Conservation (phyloP, 2,888 invertebrate genomes). For the Aspidiotus destructor region DNA sequence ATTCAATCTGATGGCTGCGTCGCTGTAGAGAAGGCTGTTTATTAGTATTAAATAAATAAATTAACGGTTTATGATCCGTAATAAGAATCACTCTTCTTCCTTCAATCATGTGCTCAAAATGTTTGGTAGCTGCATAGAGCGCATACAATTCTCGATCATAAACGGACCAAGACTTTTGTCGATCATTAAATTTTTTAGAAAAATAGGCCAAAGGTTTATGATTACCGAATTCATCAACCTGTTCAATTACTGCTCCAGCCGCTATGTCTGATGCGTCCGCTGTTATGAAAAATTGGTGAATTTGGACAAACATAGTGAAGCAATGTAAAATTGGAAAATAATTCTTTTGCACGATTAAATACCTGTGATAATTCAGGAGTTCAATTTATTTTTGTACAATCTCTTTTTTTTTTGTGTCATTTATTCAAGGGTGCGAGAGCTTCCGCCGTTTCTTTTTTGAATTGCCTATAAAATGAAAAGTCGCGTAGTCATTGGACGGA, state of each 20-base stretch:
- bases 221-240: conserved; percentile 35
- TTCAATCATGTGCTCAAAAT: conserved; percentile 32
- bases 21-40: not conserved
- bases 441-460: too few species aligned
- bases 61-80: conserved; percentile 34
- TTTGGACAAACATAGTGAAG: not conserved
- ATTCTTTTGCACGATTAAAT: conserved; percentile 38
- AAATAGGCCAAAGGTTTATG: conserved; percentile 35
- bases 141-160: conserved; percentile 33
- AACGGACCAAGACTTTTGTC: not conserved
- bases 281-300: conserved; percentile 22
- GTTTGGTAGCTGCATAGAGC: conserved; percentile 14
- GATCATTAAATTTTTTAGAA: conserved; percentile 1
- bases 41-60: conserved; percentile 10
- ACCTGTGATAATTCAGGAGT: conserved; percentile 34
- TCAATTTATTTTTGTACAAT: not conserved
- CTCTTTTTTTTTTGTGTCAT: too few species aligned
- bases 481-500: too few species aligned
- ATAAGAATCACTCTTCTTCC: conserved; percentile 29
- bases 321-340: conserved; percentile 35
- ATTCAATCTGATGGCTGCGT: not conserved
- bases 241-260: conserved; percentile 42
- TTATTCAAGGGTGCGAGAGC: too few species aligned
- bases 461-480: too few species aligned
- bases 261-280: conserved; percentile 40